Evolutionary conservation across 2,888 invertebrate genomes (phyloP), one percentile per base, ranked within the genome.

Genomic region (Caenorhabditis sp.): DNA sequence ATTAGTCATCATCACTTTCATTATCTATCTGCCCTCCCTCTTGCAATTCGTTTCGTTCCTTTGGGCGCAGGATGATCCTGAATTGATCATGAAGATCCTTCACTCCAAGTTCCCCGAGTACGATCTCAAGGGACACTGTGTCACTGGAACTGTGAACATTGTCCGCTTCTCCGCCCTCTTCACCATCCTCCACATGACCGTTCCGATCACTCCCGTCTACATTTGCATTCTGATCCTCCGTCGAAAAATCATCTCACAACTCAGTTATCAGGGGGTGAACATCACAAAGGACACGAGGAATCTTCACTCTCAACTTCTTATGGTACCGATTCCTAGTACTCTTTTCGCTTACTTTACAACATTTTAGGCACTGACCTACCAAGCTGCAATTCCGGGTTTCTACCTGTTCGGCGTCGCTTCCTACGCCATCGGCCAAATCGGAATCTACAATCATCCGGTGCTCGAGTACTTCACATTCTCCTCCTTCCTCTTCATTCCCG

Each of bases 121-220:
- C 41, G 46, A 71, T 22, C 48, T 74, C 24, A 52, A 43, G n/a
- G 48, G 35, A 13, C 53, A 61, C 13, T 48, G 48, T 37, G 56
- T 78, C 13, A 56, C 59, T 15, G 78, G 78, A 32, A 74, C 73
- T 15, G 62, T 48, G 37, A 45, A 70, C 48, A 70, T 75, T 13
- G 1, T 75, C 26, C 48, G 61, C 9, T 75, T 75, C 30, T 45
- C 55, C 24, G 66, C 80, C 7, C 26, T 78, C 2, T 80, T 39
- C 26, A 74, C 77, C 7, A 78, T 78, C 45, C 56, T 80, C 22
- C 80, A 80, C 39, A 77, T 80, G 77, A 78, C 80, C 6, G 26
- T 80, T 0, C 80, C 80, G 8, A 66, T 80, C n/a, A 70, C 78
- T 35, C 80, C 80, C 6, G 74, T 80, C 17, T 80, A 80, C 37